phyloP scores from a whole-genome alignment of 2,888 invertebrate genomes.

The Watsonalla cultraria region DNA sequence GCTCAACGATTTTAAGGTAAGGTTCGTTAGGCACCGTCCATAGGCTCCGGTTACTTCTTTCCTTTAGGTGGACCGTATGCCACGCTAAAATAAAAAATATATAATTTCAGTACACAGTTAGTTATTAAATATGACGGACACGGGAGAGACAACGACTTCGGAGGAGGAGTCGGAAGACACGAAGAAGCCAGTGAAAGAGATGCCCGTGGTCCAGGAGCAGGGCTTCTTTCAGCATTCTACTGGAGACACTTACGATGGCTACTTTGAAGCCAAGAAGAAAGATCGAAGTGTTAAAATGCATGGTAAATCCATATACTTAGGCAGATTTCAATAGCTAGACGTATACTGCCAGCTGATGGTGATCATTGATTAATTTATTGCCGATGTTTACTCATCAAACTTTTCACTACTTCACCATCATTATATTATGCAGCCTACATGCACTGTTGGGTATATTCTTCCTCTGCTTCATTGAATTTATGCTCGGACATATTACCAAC shows the following conservation, averaged over 20 bases:
- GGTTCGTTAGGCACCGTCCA: too few relatives aligned
- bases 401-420: too few relatives aligned
- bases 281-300: slow-evolving; percentile 61
- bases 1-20: too few relatives aligned
- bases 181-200: slow-evolving; percentile 43
- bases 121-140: slow-evolving; percentile 26
- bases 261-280: slow-evolving; percentile 74
- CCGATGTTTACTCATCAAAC: too few relatives aligned
- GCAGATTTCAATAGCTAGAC: slow-evolving; percentile 6
- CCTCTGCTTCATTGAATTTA: too few relatives aligned
- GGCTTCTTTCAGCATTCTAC: slow-evolving; percentile 73
- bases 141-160: slow-evolving; percentile 8
- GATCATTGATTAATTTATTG: too few relatives aligned
- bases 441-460: too few relatives aligned
- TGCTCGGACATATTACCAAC: too few relatives aligned
- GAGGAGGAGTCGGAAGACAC: slow-evolving; percentile 27
- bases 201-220: slow-evolving; percentile 46
- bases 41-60: too few relatives aligned
- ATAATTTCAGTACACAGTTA: neutral
- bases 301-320: slow-evolving; percentile 38
- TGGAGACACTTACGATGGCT: slow-evolving; percentile 79
- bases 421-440: too few relatives aligned
- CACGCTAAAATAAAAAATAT: neutral
- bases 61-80: too few relatives aligned
- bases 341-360: too few relatives aligned